Evolutionary conservation across 2,888 invertebrate species (phyloP), one percentile per base, ranked within the genome.

Genomic region (Biston betularia): DNA sequence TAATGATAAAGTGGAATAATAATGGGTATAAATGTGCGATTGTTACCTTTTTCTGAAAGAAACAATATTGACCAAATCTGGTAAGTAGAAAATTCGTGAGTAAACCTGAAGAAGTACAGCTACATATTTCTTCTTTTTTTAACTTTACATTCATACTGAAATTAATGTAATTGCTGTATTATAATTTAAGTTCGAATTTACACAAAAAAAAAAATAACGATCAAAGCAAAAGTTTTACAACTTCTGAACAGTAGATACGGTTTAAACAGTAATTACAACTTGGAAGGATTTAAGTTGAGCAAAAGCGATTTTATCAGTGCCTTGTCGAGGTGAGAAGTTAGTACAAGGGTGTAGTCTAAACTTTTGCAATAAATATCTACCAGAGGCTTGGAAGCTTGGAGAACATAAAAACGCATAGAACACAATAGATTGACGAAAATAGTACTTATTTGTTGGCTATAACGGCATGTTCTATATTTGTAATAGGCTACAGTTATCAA

Each of bases 331-430:
- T 55, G 65, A 55, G 54, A 55, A 60, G 49, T 55, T 42, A 45
- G 55, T 38, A 38, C 6, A 38, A 46, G 35, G 48, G 64, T 35
- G 54, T 35, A 15, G 24, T 15, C 33, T 46, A 9, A 63, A 64
- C 54, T 64, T 64, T 64, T n/a, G 34, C 12, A 53, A 64, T 64
- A 59, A 64, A 54, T 64, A 64, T 58, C 24, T 24, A 40, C 24
- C 6, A 14, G 15, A 8, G 12, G 42, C n/a, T 35, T 40, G 12
- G 35, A 11, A 44, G 24, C n/a, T 15, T 53, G 33, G 52, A n/a
- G 6, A 24, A 14, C 50, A 49, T 34, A 42, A 46, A 7, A 57
- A 15, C 15, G 24, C 33, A 38, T 1, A 38, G 5, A 40, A 33
- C 24, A n/a, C 33, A 44, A 45, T 56, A 35, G 8, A 33, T 24